phyloP scores from a whole-genome alignment of 2,113 vertebrate species.

The Callocephalon fimbriatum region DNA sequence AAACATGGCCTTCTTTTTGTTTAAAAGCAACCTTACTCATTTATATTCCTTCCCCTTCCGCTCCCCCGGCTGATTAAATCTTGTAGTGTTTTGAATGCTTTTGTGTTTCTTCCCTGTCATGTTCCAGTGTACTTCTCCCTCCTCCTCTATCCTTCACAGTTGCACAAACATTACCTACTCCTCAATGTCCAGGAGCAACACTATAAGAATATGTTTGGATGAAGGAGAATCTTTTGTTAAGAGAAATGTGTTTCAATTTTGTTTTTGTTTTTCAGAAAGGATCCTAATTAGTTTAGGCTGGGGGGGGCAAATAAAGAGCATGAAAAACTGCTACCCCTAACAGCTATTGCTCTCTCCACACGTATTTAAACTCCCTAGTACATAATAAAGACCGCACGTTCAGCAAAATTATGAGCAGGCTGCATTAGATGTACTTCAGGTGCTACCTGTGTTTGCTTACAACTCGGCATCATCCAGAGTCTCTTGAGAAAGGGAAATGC shows the following conservation, averaged over 20 bases:
- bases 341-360: neutral
- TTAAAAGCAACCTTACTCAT: neutral
- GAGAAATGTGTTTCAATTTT: neutral
- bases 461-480: neutral
- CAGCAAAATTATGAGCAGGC: neutral
- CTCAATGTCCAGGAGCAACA: neutral
- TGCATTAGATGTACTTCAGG: neutral
- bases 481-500: neutral
- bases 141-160: neutral
- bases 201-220: neutral
- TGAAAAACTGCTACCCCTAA: neutral
- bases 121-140: neutral
- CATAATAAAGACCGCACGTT: neutral
- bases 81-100: neutral
- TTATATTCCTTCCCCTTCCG: neutral
- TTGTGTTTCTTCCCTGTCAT: neutral
- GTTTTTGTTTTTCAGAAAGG: neutral
- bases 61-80: neutral
- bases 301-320: neutral
- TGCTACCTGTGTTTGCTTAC: neutral
- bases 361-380: neutral
- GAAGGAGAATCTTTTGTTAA: neutral
- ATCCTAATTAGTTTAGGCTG: neutral
- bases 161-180: neutral
- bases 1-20: neutral